Percentiles rank a stretch among this genome's conserved stretches.
Conservation (phyloP, 2,113 vertebrate species). For the Telmatochromis sp. region DNA sequence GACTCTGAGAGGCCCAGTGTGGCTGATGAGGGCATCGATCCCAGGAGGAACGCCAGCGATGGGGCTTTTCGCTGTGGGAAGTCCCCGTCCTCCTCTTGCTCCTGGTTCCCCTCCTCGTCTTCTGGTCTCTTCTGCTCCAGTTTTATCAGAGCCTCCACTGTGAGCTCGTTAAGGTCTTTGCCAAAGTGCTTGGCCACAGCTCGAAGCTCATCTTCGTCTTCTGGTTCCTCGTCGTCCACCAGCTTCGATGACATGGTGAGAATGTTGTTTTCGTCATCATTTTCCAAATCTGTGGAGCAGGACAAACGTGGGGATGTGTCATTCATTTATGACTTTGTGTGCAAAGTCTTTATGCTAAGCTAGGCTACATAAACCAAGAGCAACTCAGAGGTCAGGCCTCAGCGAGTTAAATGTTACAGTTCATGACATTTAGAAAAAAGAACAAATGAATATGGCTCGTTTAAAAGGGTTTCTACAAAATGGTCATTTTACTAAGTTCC, state of each 20-base stretch:
- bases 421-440: not conserved
- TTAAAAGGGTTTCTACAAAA: not conserved
- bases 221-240: slow-evolving; percentile 60
- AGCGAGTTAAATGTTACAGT: not conserved
- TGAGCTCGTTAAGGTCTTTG: slow-evolving; percentile 74
- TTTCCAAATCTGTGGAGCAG: slow-evolving; percentile 48
- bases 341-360: not conserved
- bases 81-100: not conserved
- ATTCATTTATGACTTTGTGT: rapidly evolving
- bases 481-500: not conserved
- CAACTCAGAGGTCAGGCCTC: not conserved
- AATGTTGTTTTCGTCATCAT: not conserved
- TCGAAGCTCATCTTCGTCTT: slow-evolving; percentile 75
- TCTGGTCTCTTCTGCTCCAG: not conserved
- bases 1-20: slow-evolving; percentile 84
- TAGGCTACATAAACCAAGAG: not conserved
- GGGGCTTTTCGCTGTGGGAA: slow-evolving; percentile 41
- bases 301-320: not conserved
- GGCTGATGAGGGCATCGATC: slow-evolving; percentile 82
- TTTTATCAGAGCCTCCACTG: slow-evolving; percentile 26
- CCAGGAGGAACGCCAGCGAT: slow-evolving; percentile 80
- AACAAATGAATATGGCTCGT: not conserved
- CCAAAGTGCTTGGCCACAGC: slow-evolving; percentile 85
- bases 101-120: not conserved
- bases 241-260: not conserved